Base-by-base conservation (phyloP, 2,888 invertebrate genomes). In the Lomographa bimaculata region DNA sequence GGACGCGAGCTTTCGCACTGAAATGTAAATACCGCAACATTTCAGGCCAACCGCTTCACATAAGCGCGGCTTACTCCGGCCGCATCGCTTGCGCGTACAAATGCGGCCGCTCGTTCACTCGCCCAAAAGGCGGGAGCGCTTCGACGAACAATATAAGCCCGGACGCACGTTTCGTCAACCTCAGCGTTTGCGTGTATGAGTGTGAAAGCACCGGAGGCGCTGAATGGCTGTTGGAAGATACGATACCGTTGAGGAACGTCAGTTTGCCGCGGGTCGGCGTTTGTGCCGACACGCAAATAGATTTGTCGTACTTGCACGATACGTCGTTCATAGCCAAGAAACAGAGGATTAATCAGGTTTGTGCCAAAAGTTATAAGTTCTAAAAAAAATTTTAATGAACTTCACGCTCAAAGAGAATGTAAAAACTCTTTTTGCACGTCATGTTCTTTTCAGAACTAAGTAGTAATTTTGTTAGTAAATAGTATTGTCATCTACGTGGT, bases 41-140 rank as follows among this genome's bases (percentile, higher is more conserved):
- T 36, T 27, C 42, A 90, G 95, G 96, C 1, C 96, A 95, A 75
- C 96, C 97, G 0, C 83, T 98, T 12, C 96, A 97, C 76, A 96
- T 99, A 44, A 97, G 97, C 74, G 98, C 98, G 17, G 99, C 99
- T 0, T 99, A 99, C 83, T 98, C 97, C 39, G 99, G 99, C 0
- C 92, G 99, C 25, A 95, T 99, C 35, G 99, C 99, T 0, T 97
- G 98, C 79, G 99, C 99, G 2, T 99, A 98, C 79, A 97, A 98
- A 70, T 95, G 96, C 66, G 97, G 97, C 0, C 94, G 95, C 49
- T 96, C 96, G 5, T 97, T 97, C 74, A 96, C 96, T 0, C 90
- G 96, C 0, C 94, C 94, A 57, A 97, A 98, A 70, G 95, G 94
- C 54, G 95, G 95, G 16, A 7, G 93, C 60, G 54, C 69, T 0